Evolutionary conservation across 2,888 invertebrate genomes (phyloP), one percentile per base, ranked within the genome.

Genomic region (Phyto melanocephala): DNA sequence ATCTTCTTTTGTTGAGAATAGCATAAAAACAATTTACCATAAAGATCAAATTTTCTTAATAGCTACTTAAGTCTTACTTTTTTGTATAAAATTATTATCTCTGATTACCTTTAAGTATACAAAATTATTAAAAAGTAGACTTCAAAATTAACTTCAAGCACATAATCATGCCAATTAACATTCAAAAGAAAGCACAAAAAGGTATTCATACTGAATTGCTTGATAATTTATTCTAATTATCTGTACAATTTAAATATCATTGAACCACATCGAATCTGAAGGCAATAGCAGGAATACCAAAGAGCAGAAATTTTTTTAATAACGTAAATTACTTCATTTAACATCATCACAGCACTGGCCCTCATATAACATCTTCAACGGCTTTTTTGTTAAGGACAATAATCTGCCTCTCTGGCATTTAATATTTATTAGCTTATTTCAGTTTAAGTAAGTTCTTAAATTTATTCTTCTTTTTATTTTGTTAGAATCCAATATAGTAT

Each of bases 401-500:
- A n/a, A 5, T n/a, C 8, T 17, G 0, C 15, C 13, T 70, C 20
- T 11, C 17, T 42, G 5, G 13, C 17, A 20, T 52, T 24, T 22
- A 22, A 13, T 65, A 20, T 37, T 56, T 67, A 35, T 35, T 47
- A 47, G 7, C 13, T n/a, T 52, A 50, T 35, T 35, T 50, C n/a
- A n/a, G n/a, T n/a, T n/a, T n/a, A n/a, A n/a, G n/a, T n/a, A n/a
- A n/a, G n/a, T n/a, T n/a, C 7, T n/a, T 20, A 7, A 13, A 5
- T 67, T 37, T 22, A 11, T 42, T 60, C 1, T 47, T 28, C 28
- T 24, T 4, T 58, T 58, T 45, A n/a, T 35, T 62, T 20, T 45
- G 11, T 37, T 17, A 45, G 28, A 40, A 40, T 65, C 35, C 37
- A 72, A 54, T 52, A 10, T 54, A 76, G 52, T 50, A 81, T 76